Evolutionary conservation across 1,140 invertebrate species (phyloP).

Genomic region (Sycophila sp.): DNA sequence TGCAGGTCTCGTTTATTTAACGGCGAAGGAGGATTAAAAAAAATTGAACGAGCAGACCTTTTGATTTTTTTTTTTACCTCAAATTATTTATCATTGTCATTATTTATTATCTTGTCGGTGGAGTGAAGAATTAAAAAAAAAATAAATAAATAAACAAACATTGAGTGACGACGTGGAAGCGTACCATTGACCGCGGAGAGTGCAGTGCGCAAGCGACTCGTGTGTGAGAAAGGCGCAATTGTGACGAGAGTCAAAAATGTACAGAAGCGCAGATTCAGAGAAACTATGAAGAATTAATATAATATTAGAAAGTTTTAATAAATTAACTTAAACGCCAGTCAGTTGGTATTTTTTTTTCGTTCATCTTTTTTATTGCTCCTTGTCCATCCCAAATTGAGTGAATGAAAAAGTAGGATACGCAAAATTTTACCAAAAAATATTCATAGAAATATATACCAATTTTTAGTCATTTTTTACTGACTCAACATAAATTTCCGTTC

Average conservation of each 20-base stretch:
- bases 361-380: background rate
- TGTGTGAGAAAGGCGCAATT: background rate
- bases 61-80: background rate
- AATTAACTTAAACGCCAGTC: slow-evolving; percentile 25
- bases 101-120: background rate
- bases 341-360: background rate
- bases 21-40: background rate
- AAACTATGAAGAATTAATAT: slow-evolving; percentile 24
- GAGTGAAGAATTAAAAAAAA: background rate
- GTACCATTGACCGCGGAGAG: too few relatives aligned
- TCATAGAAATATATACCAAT: too few relatives aligned
- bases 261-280: slow-evolving; percentile 26
- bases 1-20: background rate
- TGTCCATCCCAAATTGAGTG: too few relatives aligned
- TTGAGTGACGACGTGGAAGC: background rate
- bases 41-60: background rate
- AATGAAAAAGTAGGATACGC: too few relatives aligned
- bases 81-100: too few relatives aligned
- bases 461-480: too few relatives aligned
- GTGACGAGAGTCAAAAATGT: slow-evolving; percentile 8
- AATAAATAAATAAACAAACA: background rate
- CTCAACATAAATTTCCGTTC: too few relatives aligned
- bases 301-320: slow-evolving; percentile 37
- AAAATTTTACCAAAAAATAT: too few relatives aligned
- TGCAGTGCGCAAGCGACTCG: too few relatives aligned